These are phyloP conservation scores for Acanthisitta chloris DNA, from an alignment of 2,113 vertebrate genomes.

Conservation along the genomic window DNA sequence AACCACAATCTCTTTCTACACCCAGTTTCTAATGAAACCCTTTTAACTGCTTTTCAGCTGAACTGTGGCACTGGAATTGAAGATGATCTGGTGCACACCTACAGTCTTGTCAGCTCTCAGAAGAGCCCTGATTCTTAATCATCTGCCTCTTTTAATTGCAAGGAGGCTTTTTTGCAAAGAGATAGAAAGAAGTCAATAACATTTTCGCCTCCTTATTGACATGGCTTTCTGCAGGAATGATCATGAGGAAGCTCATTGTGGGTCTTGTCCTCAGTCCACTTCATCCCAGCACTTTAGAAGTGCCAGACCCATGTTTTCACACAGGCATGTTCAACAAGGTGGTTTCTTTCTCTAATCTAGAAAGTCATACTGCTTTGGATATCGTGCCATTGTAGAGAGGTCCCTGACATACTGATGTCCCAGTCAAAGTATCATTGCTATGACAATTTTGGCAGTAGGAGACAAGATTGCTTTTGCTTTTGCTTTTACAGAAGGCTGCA, in stretches of 20 bases:
- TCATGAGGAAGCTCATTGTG: neutral
- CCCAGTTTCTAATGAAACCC: slow-evolving; percentile 1
- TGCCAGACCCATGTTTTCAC: neutral
- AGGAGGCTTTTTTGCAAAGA: neutral
- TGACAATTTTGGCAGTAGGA: neutral
- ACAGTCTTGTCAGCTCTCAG: neutral
- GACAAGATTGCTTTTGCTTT: neutral
- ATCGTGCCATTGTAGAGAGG: accelerated
- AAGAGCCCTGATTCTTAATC: neutral
- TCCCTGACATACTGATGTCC: neutral
- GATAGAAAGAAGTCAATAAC: neutral
- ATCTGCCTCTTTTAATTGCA: neutral
- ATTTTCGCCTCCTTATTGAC: neutral
- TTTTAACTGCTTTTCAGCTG: neutral
- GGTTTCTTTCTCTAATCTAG: neutral
- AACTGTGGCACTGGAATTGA: neutral
- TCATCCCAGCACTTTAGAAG: neutral
- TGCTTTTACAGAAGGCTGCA: neutral
- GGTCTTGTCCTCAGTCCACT: neutral
- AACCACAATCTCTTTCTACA: neutral
- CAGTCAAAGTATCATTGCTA: neutral
- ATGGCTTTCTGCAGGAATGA: neutral
- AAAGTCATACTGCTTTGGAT: neutral
- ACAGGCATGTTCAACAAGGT: neutral
- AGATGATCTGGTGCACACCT: neutral